A percentile compares a stretch with the other conserved stretches of the same genome.
Conservation (phyloP, 2,797 vertebrate genomes). For the Chiloscyllium punctatum region DNA sequence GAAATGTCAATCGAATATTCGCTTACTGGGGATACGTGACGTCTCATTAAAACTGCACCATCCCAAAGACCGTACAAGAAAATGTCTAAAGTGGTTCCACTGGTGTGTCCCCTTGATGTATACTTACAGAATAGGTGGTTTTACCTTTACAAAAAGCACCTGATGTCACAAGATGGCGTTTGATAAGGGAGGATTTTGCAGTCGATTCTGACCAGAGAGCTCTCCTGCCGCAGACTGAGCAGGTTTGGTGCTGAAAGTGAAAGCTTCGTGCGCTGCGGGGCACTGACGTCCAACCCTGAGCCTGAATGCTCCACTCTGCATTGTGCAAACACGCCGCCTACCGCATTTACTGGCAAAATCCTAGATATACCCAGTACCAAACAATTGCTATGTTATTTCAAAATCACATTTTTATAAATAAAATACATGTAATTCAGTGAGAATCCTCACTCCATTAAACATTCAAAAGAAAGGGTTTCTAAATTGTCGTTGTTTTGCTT, state of each 20-base stretch:
- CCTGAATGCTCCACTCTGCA: not conserved
- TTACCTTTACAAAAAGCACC: conserved; percentile 35
- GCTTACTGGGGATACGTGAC: not conserved
- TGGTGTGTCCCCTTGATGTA: not conserved
- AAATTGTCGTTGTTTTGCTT: not conserved
- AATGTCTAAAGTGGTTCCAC: not conserved
- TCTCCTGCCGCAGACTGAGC: conserved; percentile 37
- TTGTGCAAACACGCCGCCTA: conserved; percentile 36
- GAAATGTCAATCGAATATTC: conserved; percentile 15
- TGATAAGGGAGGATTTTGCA: conserved; percentile 29
- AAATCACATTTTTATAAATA: not conserved
- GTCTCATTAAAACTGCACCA: not conserved
- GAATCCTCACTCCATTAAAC: not conserved
- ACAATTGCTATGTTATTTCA: not conserved
- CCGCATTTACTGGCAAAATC: not conserved
- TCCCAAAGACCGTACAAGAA: not conserved
- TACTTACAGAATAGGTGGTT: conserved; percentile 34
- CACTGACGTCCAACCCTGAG: conserved; percentile 31
- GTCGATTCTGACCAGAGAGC: conserved; percentile 23
- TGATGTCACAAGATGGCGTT: conserved; percentile 36
- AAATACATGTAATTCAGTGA: not conserved
- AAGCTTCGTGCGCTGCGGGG: conserved; percentile 34
- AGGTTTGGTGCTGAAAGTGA: conserved; percentile 36
- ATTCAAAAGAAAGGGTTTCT: no score
- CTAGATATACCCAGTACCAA: not conserved